A percentile compares a stretch with the other conserved stretches of the same genome.
Conservation (phyloP, 2,888 invertebrate genomes). For the Drosophila meridionalis region DNA sequence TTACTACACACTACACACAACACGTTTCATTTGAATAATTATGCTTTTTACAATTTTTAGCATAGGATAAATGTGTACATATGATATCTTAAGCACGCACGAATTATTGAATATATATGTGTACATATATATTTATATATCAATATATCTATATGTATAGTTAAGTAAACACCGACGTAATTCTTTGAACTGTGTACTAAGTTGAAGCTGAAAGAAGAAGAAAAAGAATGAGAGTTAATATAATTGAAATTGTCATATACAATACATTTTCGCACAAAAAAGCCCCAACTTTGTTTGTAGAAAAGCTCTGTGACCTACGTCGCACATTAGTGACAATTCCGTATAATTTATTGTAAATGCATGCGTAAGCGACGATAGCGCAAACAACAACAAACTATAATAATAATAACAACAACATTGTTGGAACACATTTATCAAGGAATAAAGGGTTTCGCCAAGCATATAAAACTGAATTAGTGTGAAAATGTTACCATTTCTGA, state of each 20-base stretch:
- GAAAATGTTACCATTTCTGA: background rate
- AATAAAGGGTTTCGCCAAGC: conserved; percentile 57
- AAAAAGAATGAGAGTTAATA: background rate
- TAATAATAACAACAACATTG: conserved; percentile 23
- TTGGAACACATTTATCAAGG: conserved; percentile 32
- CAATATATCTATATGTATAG: background rate
- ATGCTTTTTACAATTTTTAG: conserved; percentile 7
- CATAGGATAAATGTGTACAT: conserved; percentile 15
- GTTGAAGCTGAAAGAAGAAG: conserved; percentile 44
- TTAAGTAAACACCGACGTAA: conserved; percentile 44
- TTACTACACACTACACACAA: conserved; percentile 23
- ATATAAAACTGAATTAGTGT: conserved; percentile 29
- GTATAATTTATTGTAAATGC: conserved; percentile 60
- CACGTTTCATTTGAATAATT: conserved; percentile 10
- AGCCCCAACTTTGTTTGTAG: background rate
- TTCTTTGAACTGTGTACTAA: conserved; percentile 4
- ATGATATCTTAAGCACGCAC: conserved; percentile 22
- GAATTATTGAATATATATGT: background rate
- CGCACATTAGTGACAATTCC: conserved; percentile 33
- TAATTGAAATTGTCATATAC: background rate
- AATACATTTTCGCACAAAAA: background rate
- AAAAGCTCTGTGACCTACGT: conserved; percentile 32
- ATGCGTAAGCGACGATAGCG: conserved; percentile 52
- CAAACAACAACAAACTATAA: conserved; percentile 34
- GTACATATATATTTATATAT: conserved; percentile 13